Base-by-base conservation (phyloP, 1,140 invertebrate genomes). In the Agrilus planipennis region DNA sequence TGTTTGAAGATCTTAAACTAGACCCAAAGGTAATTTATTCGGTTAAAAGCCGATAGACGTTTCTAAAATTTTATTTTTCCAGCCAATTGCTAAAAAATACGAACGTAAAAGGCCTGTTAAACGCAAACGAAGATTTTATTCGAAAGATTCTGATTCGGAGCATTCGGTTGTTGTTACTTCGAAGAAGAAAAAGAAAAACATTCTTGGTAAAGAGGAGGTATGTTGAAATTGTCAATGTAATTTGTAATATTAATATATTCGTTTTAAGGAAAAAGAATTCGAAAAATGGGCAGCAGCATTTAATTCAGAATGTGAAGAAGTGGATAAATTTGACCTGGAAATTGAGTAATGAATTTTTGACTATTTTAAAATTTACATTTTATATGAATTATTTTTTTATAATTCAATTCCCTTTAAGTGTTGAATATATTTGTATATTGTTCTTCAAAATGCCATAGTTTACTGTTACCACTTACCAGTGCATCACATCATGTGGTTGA, bases 221-320 rank as follows among this genome's bases (percentile, higher is more conserved):
- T n/a, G n/a, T n/a, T n/a, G n/a, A n/a, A 29, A 36, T 44, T 18
- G 46, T 48, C 40, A 9, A 39, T n/a, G 11, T 17, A 38, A 34
- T 25, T 40, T 29, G 10, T 19, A 29, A 17, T 39, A 42, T 34
- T 11, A 27, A 15, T 38, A 30, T 19, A 39, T 17, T 34, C 7
- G 38, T 47, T 41, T 17, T 35, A 20, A 42, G 39, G 34, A 41
- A 18, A 7, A 45, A 30, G 25, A 43, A 44, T 14, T 34, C 21
- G 41, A 49, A 41, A 30, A 37, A 11, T 49, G 47, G 47, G 38
- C 45, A 3, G 17, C 17, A 2, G 32, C 39, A 6, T 49, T 49
- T 25, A 49, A 49, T 38, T 37, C 45, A 17, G 34, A 30, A 27
- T 49, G 44, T 30, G 31, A 46, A 16, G 41, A 49, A 22, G 29